These are phyloP conservation scores for Nerophis ophidion DNA, from an alignment of 2,113 vertebrate species.

Conservation along the genomic window DNA sequence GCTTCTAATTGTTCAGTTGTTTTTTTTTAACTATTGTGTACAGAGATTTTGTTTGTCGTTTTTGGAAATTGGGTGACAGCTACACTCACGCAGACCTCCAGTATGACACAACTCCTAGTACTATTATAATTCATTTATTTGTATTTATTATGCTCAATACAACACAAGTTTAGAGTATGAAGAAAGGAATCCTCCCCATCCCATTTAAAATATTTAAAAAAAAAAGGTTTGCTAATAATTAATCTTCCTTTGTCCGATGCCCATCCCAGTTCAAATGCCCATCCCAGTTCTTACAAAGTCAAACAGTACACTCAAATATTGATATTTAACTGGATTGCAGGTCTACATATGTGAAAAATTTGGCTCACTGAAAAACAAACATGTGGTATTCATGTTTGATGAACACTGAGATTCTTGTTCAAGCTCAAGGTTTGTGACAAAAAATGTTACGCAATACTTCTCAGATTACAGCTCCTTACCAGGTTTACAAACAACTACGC, in stretches of 20 bases:
- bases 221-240: slow-evolving; percentile 1
- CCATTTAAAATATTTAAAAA: slow-evolving; percentile 3
- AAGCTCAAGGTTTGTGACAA: neutral
- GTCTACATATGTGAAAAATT: neutral
- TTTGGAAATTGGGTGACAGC: no score
- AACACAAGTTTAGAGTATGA: no score
- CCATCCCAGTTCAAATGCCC: neutral
- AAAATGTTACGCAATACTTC: neutral
- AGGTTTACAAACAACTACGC: neutral
- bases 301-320: neutral
- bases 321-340: neutral
- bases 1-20: no score
- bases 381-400: neutral
- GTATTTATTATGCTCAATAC: no score
- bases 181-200: slow-evolving; percentile 3
- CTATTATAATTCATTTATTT: no score
- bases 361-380: slow-evolving; percentile 9
- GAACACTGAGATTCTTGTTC: neutral
- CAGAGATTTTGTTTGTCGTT: no score
- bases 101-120: no score
- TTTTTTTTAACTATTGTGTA: no score
- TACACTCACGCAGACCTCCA: no score
- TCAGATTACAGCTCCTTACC: neutral
- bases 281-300: slow-evolving; percentile 3
- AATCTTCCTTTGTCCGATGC: no score